A percentile compares a stretch with the other conserved stretches of the same genome.
Conservation (phyloP, 2,113 vertebrate genomes). For the Centropristis striata region DNA sequence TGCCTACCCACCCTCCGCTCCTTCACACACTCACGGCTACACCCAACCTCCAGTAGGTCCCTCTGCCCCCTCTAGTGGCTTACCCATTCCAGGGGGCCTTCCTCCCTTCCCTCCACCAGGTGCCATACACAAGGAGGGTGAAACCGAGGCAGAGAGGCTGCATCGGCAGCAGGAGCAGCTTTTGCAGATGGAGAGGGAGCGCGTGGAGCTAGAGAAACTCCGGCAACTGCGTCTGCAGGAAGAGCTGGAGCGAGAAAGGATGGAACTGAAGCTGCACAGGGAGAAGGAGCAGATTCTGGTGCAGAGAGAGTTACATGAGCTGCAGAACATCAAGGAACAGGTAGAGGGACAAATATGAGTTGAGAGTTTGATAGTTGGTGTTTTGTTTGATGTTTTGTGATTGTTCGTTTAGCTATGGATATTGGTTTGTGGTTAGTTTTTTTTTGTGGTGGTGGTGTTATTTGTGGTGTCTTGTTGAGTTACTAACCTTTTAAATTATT, state of each 20-base stretch:
- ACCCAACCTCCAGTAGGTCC: conserved; percentile 52
- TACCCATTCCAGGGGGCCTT: conserved; percentile 70
- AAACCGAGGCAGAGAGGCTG: conserved; percentile 92
- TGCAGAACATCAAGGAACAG: conserved; percentile 99
- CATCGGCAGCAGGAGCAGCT: conserved; percentile 96
- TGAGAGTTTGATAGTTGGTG: conserved; percentile 23
- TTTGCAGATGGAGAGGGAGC: conserved; percentile 94
- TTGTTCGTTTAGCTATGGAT: conserved; percentile 29
- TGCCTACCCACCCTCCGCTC: conserved; percentile 57
- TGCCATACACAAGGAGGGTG: conserved; percentile 87
- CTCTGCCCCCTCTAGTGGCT: conserved; percentile 39
- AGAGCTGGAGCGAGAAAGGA: conserved; percentile 93
- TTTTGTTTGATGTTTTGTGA: conserved; percentile 50
- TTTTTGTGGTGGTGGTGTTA: conserved; percentile 42
- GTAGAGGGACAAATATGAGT: conserved; percentile 80
- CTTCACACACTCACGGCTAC: conserved; percentile 56
- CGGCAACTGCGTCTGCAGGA: conserved; percentile 96
- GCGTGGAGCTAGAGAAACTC: conserved; percentile 95
- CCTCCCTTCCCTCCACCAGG: conserved; percentile 80
- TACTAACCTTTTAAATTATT: conserved; percentile 26
- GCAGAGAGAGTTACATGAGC: conserved; percentile 95
- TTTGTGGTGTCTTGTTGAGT: conserved; percentile 24
- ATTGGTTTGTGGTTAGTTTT: conserved; percentile 25
- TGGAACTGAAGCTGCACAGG: conserved; percentile 93
- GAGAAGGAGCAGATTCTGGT: conserved; percentile 98